Evolutionary conservation across 2,113 vertebrate species (phyloP).

Genomic region (Jaculus jaculus): DNA sequence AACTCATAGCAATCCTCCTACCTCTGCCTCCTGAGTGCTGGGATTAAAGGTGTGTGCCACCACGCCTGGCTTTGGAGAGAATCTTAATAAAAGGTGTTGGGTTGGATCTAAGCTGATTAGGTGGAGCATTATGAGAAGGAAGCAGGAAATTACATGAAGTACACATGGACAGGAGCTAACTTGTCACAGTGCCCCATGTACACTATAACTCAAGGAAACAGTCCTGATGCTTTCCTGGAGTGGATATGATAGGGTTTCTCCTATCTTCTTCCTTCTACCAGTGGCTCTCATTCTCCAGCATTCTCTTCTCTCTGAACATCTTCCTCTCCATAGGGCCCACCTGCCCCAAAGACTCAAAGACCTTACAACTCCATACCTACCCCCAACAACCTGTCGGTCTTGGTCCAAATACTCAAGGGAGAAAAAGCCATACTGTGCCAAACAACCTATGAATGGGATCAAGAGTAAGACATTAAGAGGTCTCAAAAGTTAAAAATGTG

Average conservation of each 20-base stretch:
- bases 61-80: too few relatives aligned
- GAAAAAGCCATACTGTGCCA: background rate
- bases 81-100: background rate
- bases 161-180: background rate
- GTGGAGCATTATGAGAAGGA: background rate
- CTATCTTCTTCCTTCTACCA: background rate
- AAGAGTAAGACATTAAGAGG: background rate
- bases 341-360: background rate
- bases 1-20: too few relatives aligned
- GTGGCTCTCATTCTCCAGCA: background rate
- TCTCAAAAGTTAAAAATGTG: background rate
- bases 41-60: too few relatives aligned
- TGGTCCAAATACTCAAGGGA: background rate
- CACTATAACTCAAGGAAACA: background rate
- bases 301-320: background rate
- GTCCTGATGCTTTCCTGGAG: too few relatives aligned
- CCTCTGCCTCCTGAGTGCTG: too few relatives aligned
- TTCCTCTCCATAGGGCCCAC: background rate
- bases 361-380: background rate
- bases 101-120: background rate
- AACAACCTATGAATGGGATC: background rate
- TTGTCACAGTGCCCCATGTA: background rate
- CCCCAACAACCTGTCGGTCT: background rate
- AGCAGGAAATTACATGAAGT: background rate
- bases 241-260: background rate